Base-by-base conservation (phyloP, 2,888 invertebrate genomes). In the Schrankia costaestrigalis region DNA sequence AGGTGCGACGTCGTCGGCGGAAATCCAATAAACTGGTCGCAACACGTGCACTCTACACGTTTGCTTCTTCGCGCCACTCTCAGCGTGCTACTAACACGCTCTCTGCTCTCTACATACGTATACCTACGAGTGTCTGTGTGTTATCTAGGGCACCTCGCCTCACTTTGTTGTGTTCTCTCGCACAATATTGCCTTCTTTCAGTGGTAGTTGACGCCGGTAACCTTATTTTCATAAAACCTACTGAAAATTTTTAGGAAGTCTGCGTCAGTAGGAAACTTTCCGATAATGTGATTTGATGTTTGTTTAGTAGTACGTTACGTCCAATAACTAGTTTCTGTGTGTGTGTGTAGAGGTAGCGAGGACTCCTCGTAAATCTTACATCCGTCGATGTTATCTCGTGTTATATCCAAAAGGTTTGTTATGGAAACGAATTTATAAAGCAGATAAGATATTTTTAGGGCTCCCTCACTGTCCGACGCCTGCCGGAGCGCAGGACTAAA, bases 1-100 rank as follows among this genome's bases (percentile, higher is more conserved):
- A n/a, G n/a, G n/a, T n/a, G 7, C 18, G 31, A 31, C 8, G 28
- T n/a, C 30, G 29, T 25, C 42, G 19, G 21, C 42, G 41, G 45
- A 43, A 53, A 65, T 65, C 46, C 46, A 63, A 65, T 63, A 63
- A 59, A 31, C 15, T 24, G 36, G 6, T 31, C 11, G 45, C 35
- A 43, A 25, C 50, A 38, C 46, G 49, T 46, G 56, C 59, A 53
- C 61, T 63, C 49, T 38, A 38, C 52, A 40, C 47, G 46, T 39
- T 38, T 38, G 39, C 49, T 46, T 34, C 35, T 45, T 42, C 34
- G 38, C 45, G 47, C 35, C 31, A 30, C 35, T 33, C 36, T 31
- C 30, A 47, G 38, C 46, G 14, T 39, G 41, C 51, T 24, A 30
- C 52, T 44, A 56, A 54, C 58, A 49, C 56, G 43, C 46, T 48